Base-by-base conservation (phyloP, 2,113 vertebrate genomes). In the Crotalus tigris region DNA sequence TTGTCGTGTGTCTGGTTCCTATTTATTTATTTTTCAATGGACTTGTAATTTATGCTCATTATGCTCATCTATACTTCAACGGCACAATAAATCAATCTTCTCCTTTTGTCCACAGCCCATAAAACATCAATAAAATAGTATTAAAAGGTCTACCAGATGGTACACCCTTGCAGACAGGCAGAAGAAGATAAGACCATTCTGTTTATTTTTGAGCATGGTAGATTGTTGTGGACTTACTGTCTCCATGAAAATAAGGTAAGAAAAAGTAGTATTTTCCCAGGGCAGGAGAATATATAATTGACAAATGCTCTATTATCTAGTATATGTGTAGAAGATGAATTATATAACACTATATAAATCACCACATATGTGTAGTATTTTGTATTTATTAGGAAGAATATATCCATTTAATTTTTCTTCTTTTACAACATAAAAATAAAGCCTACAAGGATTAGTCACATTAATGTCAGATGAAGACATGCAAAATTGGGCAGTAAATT, bases 21-120 rank as follows among this genome's bases (percentile, higher is more conserved):
- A 97, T 95, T 96, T 95, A 96, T 94, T 95, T 57, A 49, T 49
- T 88, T 94, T 96, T 93, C 91, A 93, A 57, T 93, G 61, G 91
- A 96, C 93, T 94, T 92, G 61, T 59, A 93, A 94, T 87, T 85
- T 93, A 1, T 94, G 94, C 94, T 94, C 93, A 93, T 29, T 91
- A 93, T 61, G 85, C 95, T 94, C 93, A 93, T 85, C 92, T 88
- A 85, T 95, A 93, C 93, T 96, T 93, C 90, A 94, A 59, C 46
- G 88, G 90, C 89, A 91, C 17, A 92, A 90, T 96, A 97, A 95
- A 96, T 96, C 94, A 96, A 91, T 59, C 85, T 95, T 49, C 8
- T 5, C 81, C 39, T 90, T 85, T 3, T 94, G 92, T 91, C 89
- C 92, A 91, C 49, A 92, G 12, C 75, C 93, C 95, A 96, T 94